phyloP scores from a whole-genome alignment of 2,113 vertebrate genomes.

The Hypomesus transpacificus region DNA sequence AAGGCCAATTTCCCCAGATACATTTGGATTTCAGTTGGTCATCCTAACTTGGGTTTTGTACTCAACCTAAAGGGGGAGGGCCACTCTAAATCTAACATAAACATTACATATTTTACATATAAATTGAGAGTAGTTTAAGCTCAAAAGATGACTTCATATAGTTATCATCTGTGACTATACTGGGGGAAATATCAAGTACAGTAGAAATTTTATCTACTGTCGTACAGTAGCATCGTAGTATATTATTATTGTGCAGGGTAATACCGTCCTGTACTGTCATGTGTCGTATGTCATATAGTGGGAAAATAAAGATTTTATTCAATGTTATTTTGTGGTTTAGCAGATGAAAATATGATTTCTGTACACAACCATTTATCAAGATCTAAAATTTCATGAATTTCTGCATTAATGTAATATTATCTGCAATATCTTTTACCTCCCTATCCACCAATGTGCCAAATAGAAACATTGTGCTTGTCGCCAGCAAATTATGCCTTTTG shows the following conservation, averaged over 20 bases:
- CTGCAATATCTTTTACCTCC: conserved; percentile 26
- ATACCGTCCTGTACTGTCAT: no score
- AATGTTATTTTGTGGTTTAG: not conserved
- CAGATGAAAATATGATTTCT: not conserved
- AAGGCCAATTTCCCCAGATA: conserved; percentile 34
- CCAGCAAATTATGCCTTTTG: conserved; percentile 47
- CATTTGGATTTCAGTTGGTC: conserved; percentile 48
- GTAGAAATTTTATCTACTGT: no score
- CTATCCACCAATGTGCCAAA: conserved; percentile 41
- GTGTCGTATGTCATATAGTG: no score
- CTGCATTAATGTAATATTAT: conserved; percentile 30
- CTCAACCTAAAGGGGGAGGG: not conserved
- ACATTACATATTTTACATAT: no score
- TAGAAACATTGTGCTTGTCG: conserved; percentile 60
- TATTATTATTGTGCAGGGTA: no score
- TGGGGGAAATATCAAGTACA: no score
- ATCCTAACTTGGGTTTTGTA: conserved; percentile 16
- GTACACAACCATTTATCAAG: conserved; percentile 31
- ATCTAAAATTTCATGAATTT: conserved; percentile 32
- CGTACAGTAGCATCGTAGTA: no score
- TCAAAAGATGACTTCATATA: no score
- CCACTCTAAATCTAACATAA: not conserved
- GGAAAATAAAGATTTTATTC: not conserved
- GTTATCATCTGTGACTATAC: no score
- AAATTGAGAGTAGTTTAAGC: no score